Base-by-base conservation (phyloP, 1,140 invertebrate genomes). In the Diuraphis noxia region DNA sequence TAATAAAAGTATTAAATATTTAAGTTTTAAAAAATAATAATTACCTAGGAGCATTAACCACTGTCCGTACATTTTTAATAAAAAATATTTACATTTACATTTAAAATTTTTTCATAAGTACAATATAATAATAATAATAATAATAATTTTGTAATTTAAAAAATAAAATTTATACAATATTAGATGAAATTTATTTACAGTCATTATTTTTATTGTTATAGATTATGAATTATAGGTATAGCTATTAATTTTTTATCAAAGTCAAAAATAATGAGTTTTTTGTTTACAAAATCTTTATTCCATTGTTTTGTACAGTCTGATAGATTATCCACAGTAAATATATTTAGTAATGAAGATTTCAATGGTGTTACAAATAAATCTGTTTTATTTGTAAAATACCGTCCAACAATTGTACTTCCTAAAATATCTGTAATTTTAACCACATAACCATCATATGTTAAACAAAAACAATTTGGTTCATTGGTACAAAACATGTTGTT, bases 401-500 rank as follows among this genome's bases (percentile, higher is more conserved):
- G 43, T 46, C 82, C 82, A 85, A 85, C 25, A 85, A 85, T 43
- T n/a, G n/a, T 84, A 9, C 4, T 23, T 49, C 46, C 46, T 49
- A 2, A 21, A 81, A 21, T 85, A 85, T 85, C 41, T 43, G 30
- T 85, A 85, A 85, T 46, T 46, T 85, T 85, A 85, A 85, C 41
- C 8, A 43, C 17, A 0, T 40, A 23, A 23, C 82, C 82, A 30
- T 46, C 9, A n/a, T 85, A 13, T 43, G 41, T 85, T 46, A 85
- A 85, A 84, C 2, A 8, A 84, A 84, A 84, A 84, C 82, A 43
- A 13, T 84, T n/a, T 25, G 82, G 25, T 46, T 43, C 40, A 23
- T 84, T 43, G 23, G 21, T 46, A 46, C 46, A 46, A 13, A 13
- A 46, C 2, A 2, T 46, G 2, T 46, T 46, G 13, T 46, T 46